Percentiles rank a stretch among this genome's conserved stretches.
Conservation (phyloP, 2,888 invertebrate species). For the Lathronympha strigana region DNA sequence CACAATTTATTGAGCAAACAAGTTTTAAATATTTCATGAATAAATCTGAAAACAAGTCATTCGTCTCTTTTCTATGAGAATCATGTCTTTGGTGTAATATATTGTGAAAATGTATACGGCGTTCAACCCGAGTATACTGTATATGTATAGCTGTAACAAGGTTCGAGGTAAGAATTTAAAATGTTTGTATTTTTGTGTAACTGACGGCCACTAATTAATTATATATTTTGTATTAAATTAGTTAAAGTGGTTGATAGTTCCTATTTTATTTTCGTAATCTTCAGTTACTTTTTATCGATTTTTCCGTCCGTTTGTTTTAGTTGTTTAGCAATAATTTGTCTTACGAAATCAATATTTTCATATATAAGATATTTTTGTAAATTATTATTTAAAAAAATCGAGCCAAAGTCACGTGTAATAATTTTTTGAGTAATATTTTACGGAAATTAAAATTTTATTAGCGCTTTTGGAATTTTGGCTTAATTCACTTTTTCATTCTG, state of each 20-base stretch:
- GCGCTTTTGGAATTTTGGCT: constrained; percentile 4
- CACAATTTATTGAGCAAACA: constrained; percentile 47
- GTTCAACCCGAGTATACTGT: constrained; percentile 54
- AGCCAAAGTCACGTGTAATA: constrained; percentile 39
- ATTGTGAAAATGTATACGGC: constrained; percentile 41
- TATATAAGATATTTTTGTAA: constrained; percentile 37
- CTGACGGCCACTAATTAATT: constrained; percentile 63
- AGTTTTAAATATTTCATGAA: constrained; percentile 43
- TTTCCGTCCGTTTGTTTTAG: constrained; percentile 43
- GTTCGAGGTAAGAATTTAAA: constrained; percentile 44
- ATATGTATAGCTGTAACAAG: constrained; percentile 54
- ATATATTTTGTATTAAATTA: constrained; percentile 52
- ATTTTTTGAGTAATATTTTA: constrained; percentile 35
- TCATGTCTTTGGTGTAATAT: constrained; percentile 27
- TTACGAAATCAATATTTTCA: constrained; percentile 15
- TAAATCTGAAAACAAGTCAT: constrained; percentile 21
- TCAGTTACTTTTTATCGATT: constrained; percentile 23
- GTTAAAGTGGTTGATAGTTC: constrained; percentile 76
- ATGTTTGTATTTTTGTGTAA: constrained; percentile 50
- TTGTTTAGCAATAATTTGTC: constrained; percentile 7
- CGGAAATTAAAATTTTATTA: not conserved
- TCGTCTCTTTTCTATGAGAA: constrained; percentile 18
- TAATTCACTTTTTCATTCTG: constrained; percentile 9
- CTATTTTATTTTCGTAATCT: constrained; percentile 62
- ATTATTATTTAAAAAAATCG: constrained; percentile 31